Evolutionary conservation across 37 sponge, comb jelly and placozoan species (phyloP), one percentile per base, ranked within the genome.

Genomic region (Spongilla lacustris): DNA sequence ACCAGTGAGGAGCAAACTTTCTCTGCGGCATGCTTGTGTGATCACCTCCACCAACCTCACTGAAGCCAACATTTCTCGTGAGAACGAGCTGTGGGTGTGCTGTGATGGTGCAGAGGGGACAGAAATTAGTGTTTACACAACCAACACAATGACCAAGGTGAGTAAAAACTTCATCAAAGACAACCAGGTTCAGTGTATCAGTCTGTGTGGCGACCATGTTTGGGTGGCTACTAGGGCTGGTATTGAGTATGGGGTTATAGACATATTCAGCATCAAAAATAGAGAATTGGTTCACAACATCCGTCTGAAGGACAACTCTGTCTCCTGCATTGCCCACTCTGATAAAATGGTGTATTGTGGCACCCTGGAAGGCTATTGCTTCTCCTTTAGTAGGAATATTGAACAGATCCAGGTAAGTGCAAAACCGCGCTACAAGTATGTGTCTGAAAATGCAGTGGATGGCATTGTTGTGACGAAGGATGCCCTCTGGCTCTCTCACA

Each of bases 141-240:
- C 91, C 29, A 68, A 89, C 79, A 90, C 81, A 32, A 94, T 94
- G 94, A 82, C 75, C n/a, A 83, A 84, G 31, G 72, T 90, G 29
- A 90, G 49, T 37, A 87, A 68, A 28, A 82, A 81, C 31, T 83
- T 83, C 67, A 79, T 92, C 73, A 87, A 87, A 46, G 88, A 90
- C 22, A 87, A 90, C 76, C 94, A 94, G 36, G 88, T 94, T 11
- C 88, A 89, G 50, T 87, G 85, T 38, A 85, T 94, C 74, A 29
- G 67, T 27, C 72, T 85, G 58, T 94, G 94, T 38, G 81, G 84
- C 6, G 85, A 94, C 50, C 91, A 90, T 76, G 91, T 90, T 46
- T 94, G 94, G 94, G 88, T 94, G 67, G 88, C 87, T 2, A 90
- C 91, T 9, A 41, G 88, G 66, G 88, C 88, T 67, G 94, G 94